Evolutionary conservation across 2,797 vertebrate species (phyloP).

Genomic region (Halcyon badia): DNA sequence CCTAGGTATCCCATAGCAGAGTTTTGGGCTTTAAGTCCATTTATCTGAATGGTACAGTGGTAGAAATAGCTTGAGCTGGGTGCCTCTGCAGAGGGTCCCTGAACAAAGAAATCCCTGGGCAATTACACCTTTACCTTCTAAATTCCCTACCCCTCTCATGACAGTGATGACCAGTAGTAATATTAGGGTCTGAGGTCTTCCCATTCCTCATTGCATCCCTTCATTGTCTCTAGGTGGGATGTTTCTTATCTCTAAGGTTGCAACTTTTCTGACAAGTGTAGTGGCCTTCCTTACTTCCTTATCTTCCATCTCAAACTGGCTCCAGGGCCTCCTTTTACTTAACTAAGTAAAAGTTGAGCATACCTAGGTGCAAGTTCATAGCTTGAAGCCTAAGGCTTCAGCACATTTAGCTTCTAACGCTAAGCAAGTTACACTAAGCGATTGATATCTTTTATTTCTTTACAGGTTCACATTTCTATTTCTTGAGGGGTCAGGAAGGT

Average conservation of each 20-base stretch:
- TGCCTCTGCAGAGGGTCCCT: neutral
- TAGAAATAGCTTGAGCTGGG: neutral
- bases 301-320: neutral
- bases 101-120: neutral
- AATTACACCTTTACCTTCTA: neutral
- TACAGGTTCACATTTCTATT: neutral
- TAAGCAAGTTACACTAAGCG: neutral
- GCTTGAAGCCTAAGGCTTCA: neutral
- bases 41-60: neutral
- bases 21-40: neutral
- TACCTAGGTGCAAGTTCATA: neutral
- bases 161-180: neutral
- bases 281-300: neutral
- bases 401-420: neutral
- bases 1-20: neutral
- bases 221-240: neutral
- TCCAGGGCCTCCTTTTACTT: neutral
- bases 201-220: neutral
- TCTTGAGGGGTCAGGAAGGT: conserved; percentile 3
- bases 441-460: neutral
- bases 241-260: neutral
- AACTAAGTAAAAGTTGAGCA: neutral
- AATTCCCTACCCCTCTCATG: neutral
- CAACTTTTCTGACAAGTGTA: neutral
- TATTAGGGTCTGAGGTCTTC: neutral